Evolutionary conservation across 2,113 vertebrate species (phyloP).

Genomic region (Thalassarche chlororhynchos): DNA sequence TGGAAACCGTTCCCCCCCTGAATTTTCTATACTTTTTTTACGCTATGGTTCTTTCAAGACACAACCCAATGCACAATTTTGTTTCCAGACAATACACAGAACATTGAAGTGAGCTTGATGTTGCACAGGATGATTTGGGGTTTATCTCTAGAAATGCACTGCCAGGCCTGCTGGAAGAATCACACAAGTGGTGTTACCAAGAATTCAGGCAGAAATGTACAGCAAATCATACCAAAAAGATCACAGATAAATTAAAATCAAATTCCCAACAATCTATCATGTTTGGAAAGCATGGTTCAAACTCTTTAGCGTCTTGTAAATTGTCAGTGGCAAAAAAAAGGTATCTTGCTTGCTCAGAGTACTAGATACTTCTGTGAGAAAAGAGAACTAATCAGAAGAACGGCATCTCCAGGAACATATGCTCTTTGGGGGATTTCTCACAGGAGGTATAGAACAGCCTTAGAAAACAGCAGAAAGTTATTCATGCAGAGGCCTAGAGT

Average conservation of each 20-base stretch:
- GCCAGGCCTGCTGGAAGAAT: background rate
- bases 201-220: background rate
- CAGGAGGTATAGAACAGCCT: background rate
- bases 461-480: background rate
- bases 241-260: background rate
- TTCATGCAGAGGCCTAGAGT: background rate
- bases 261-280: background rate
- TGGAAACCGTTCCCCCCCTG: fast-evolving
- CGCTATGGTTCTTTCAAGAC: background rate
- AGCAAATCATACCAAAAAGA: background rate
- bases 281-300: background rate
- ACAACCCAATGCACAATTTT: background rate
- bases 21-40: background rate
- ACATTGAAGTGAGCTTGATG: background rate
- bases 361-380: background rate
- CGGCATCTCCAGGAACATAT: background rate
- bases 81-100: background rate
- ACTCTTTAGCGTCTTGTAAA: background rate
- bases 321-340: background rate
- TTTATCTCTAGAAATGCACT: background rate
- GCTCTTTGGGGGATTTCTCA: background rate
- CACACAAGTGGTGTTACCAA: background rate
- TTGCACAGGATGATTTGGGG: background rate
- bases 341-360: background rate
- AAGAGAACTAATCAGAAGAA: background rate